Base-by-base conservation (phyloP, 2,797 vertebrate genomes). In the Bryconaethiops microstoma region DNA sequence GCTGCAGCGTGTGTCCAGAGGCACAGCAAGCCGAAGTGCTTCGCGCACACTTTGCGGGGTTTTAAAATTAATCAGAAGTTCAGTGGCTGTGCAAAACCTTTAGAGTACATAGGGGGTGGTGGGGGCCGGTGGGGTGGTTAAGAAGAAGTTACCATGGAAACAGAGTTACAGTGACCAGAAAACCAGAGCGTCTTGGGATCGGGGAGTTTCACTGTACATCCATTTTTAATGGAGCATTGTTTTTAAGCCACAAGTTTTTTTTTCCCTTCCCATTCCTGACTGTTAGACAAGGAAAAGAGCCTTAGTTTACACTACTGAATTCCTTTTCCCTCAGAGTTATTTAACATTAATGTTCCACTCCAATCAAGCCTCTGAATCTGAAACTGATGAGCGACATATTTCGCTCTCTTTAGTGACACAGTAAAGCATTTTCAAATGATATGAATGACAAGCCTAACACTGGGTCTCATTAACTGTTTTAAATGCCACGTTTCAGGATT, bases 151-250 rank as follows among this genome's bases (percentile, higher is more conserved):
- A 89, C 92, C 91, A 92, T 94, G 92, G 94, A 94, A 94, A 95
- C 94, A 93, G 92, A 93, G 91, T 93, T 93, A 92, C 90, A 93
- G 89, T 92, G 92, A 92, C 91, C 91, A 92, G 90, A 92, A 94
- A 57, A 92, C 91, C 91, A 92, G 92, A 91, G 90, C 86, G 69
- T 92, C 91, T 90, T 89, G 93, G 91, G 91, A 92, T 65, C 92
- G 91, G 90, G 88, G 90, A 90, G 89, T 92, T 92, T 92, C 89
- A 92, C 91, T 93, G 90, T 93, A 94, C 91, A 93, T 92, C 87
- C 87, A 90, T 92, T 92, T 93, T 93, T 91, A 83, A 80, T 19
- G 16, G 13, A 29, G 25, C 87, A 92, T 92, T 92, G 89, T 93
- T 92, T 92, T 78, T 71, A 35, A 59, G 55, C 9, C 16, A 45